Evolutionary conservation across 2,888 invertebrate species (phyloP), one percentile per base, ranked within the genome.

Genomic region (Habroteleia sp.): DNA sequence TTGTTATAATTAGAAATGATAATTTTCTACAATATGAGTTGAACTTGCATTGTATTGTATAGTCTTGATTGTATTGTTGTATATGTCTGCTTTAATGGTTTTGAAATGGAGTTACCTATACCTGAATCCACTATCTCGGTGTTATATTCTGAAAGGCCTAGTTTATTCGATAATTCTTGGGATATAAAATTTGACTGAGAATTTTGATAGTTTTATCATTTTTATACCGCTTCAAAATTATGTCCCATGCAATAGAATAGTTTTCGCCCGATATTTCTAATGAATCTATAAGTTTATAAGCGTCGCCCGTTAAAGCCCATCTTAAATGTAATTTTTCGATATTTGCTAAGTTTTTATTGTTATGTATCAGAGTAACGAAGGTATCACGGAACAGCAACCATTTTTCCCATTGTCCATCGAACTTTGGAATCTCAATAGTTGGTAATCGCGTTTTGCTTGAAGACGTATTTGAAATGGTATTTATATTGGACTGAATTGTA

Each of bases 191-290:
- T 29, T 4, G 46, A 13, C 16, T 46, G 27, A 29, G 46, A 46
- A n/a, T n/a, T n/a, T n/a, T n/a, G n/a, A n/a, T n/a, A n/a, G n/a
- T 14, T 35, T 46, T 60, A 11, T 46, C 46, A 7, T 65, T 65
- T 17, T 65, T 44, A 10, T 44, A 65, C 6, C 16, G 46, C 8
- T 58, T 17, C 3, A 6, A 16, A 1, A 65, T 7, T n/a, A 29
- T 2, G 5, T 65, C 20, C 54, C 44, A 65, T 1, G 65, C 65
- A 4, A 10, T 4, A 1, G 8, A 3, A 44, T 54, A 65, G 27
- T 65, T 65, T 3, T 42, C 44, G 0, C 33, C 17, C n/a, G 50
- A 50, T 0, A 63, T 63, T 41, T 63, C 48, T 7, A 63, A 25
- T 3, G n/a, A 2, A 25, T 63, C 50, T 3, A 63, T 63, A 3